A percentile compares a stretch with the other conserved stretches of the same genome.
Conservation (phyloP, 2,888 invertebrate genomes). For the Mactromeris polynyma region DNA sequence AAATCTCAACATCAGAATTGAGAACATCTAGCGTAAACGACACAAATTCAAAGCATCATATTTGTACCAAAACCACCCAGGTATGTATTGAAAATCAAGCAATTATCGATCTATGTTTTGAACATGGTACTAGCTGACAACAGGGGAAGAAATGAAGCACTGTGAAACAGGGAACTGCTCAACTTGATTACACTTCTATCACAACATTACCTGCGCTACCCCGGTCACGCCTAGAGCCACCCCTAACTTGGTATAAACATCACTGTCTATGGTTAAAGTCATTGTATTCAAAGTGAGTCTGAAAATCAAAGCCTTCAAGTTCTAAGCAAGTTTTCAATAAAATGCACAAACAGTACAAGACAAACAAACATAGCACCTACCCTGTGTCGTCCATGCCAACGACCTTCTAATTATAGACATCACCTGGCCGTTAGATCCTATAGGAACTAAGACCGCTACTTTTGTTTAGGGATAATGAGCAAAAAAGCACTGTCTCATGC, state of each 20-base stretch:
- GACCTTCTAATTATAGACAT: too few relatives aligned
- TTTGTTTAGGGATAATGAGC: too few relatives aligned
- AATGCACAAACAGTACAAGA: background rate
- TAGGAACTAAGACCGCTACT: too few relatives aligned
- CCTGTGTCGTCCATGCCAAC: background rate
- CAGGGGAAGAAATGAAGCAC: background rate
- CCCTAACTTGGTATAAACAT: constrained; percentile 97
- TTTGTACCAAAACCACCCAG: too few relatives aligned
- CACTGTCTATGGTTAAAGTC: constrained; percentile 98
- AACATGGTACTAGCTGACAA: background rate
- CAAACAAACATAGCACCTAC: background rate
- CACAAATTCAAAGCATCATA: too few relatives aligned
- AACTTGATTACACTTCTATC: background rate
- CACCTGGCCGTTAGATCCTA: too few relatives aligned
- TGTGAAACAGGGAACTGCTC: background rate
- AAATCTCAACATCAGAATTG: too few relatives aligned
- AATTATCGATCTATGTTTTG: background rate
- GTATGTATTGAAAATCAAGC: too few relatives aligned
- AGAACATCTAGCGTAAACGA: too few relatives aligned
- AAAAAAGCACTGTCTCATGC: too few relatives aligned
- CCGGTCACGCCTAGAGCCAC: constrained; percentile 98
- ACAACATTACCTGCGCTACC: constrained; percentile 95
- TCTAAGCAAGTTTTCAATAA: background rate
- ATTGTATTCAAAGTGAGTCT: constrained; percentile 88
- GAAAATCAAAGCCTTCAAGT: constrained; percentile 25